These are phyloP conservation scores for Byasa hedistus DNA, from an alignment of 2,888 invertebrate species.

Conservation along the genomic window DNA sequence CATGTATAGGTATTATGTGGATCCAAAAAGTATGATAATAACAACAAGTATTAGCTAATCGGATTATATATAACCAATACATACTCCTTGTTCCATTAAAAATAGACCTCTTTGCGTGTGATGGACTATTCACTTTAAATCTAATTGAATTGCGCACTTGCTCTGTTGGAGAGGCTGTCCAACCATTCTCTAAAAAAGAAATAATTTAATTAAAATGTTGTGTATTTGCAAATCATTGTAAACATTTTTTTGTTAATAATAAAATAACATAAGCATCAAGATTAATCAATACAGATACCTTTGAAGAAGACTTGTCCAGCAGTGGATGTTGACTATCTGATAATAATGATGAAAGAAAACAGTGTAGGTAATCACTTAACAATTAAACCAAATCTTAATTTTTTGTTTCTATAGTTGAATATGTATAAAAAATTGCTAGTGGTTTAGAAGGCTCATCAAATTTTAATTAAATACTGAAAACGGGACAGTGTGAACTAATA, in stretches of 20 bases:
- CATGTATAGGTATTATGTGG: not conserved
- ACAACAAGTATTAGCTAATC: not conserved
- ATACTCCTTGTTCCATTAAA: constrained; percentile 10
- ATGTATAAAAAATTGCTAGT: too few relatives aligned
- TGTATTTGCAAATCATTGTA: not conserved
- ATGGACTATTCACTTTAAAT: not conserved
- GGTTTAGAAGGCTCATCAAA: too few relatives aligned
- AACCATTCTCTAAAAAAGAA: not conserved
- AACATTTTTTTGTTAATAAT: not conserved
- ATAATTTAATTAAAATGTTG: not conserved
- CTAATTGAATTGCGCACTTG: constrained; percentile 2
- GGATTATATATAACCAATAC: not conserved
- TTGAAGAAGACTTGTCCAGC: too few relatives aligned
- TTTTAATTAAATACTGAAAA: not conserved
- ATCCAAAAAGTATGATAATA: not conserved
- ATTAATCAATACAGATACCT: too few relatives aligned
- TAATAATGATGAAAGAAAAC: too few relatives aligned
- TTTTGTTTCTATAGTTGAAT: too few relatives aligned
- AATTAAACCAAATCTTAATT: too few relatives aligned
- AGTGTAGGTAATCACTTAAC: too few relatives aligned
- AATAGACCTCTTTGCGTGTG: not conserved
- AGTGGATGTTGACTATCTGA: too few relatives aligned
- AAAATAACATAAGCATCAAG: not conserved
- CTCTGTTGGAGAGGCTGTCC: constrained; percentile 6
- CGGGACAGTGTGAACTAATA: too few relatives aligned